Evolutionary conservation across 2,113 vertebrate species (phyloP), one percentile per base, ranked within the genome.

Genomic region (Labeo catla): DNA sequence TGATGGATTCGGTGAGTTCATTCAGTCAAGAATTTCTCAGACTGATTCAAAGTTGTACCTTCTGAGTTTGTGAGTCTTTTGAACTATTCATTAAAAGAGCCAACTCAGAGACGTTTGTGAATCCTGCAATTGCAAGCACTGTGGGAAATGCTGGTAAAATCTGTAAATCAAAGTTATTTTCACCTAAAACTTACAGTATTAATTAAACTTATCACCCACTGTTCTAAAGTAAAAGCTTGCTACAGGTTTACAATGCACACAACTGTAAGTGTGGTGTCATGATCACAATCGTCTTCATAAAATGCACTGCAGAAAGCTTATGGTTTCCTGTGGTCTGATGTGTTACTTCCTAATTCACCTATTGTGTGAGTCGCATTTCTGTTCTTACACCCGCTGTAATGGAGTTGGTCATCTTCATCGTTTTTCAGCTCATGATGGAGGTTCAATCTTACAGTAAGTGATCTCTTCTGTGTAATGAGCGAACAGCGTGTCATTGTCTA

Each of bases 361-460:
- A 61, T n/a, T 43, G 19, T 23, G 21, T 21, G 77, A 43, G 52
- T 43, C 19, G 13, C 0, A 19, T 59, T 3, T 39, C 15, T 65
- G 8, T 28, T 13, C 36, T 63, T 2, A 28, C 4, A 0, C 21
- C 63, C 2, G 3, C 59, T 50, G 23, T 65, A 76, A 86, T 86
- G 85, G 39, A 72, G 68, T 70, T 70, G 36, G 9, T 43, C 36
- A 2, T 43, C 68, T 72, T 72, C 36, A 21, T 21, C 21, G 70
- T 12, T 23, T 23, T 86, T 34, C 68, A 23, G n/a, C 85, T 86
- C 12, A 45, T 86, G 9, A 72, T 19, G 16, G 23, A 36, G 21
- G 54, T 74, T 86, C 52, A 86, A 23, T 59, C 39, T 19, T 15
- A 52, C 4, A 54, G 84, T 85, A 49, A 85, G 61, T 85, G 3